Percentiles rank a stretch among this genome's conserved stretches.
Conservation (phyloP, 2,888 invertebrate genomes). For the Drosophila antonietae region DNA sequence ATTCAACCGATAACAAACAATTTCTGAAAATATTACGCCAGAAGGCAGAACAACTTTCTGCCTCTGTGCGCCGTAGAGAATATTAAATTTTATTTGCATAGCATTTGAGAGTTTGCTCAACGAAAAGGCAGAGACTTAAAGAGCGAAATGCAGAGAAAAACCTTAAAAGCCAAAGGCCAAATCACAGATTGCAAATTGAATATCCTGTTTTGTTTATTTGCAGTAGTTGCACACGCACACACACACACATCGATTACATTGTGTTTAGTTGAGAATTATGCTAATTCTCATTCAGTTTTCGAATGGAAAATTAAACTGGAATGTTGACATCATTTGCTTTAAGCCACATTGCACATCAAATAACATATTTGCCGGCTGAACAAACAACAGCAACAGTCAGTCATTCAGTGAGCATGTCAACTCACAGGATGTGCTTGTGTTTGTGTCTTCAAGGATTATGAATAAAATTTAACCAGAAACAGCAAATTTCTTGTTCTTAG, state of each 20-base stretch:
- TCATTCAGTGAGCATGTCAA: background rate
- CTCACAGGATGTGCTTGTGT: conserved; percentile 21
- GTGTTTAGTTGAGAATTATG: conserved; percentile 28
- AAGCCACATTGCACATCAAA: conserved; percentile 61
- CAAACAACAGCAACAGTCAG: conserved; percentile 35
- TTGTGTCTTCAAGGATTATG: conserved; percentile 60
- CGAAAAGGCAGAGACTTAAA: conserved; percentile 30
- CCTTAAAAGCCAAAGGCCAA: conserved; percentile 16
- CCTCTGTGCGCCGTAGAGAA: conserved; percentile 24
- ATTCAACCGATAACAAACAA: conserved; percentile 24
- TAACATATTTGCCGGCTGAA: conserved; percentile 68
- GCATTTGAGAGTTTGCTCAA: conserved; percentile 35
- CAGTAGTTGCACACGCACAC: background rate
- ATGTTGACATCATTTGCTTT: conserved; percentile 45
- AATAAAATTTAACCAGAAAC: conserved; percentile 48
- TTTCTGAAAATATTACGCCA: conserved; percentile 33
- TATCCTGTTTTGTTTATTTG: conserved; percentile 27
- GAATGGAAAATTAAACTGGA: conserved; percentile 14
- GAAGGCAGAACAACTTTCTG: conserved; percentile 34
- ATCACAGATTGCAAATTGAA: conserved; percentile 40
- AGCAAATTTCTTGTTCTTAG: conserved; percentile 21
- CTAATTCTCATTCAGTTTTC: conserved; percentile 14
- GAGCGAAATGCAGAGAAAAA: conserved; percentile 13
- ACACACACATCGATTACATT: conserved; percentile 16
- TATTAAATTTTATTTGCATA: conserved; percentile 61